Base-by-base conservation (phyloP, 1,140 invertebrate genomes). In the Apis laboriosa region DNA sequence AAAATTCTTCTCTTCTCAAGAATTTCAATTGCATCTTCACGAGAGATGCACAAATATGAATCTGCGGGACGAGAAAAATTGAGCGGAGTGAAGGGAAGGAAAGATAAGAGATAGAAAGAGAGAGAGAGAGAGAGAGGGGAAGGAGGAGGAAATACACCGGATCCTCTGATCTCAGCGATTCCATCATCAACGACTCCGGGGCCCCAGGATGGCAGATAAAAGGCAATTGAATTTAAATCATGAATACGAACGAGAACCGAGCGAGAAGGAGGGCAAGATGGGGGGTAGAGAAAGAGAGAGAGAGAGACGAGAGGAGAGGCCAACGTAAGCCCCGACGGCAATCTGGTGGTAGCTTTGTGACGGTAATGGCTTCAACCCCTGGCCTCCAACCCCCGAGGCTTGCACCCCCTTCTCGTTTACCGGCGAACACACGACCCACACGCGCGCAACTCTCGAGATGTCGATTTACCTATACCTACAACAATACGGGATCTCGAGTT, bases 161-260 rank as follows among this genome's bases (percentile, higher is more conserved):
- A 66, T 73, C 88, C 84, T 92, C 86, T 92, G 92, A 92, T 91
- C 90, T 92, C 89, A 78, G 89, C 88, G 89, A 92, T 88, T 92
- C 88, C 88, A 92, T 91, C 92, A 92, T 92, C 90, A 92, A 90
- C 88, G 88, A 89, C 90, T 92, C 86, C 53, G 80, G 91, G 84
- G 78, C 34, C 85, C 84, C 90, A 89, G 91, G 91, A 92, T 90
- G 86, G 89, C 92, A 92, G 93, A 94, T 94, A 93, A 94, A 94
- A 94, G 93, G 90, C 92, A 94, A 94, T 94, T 93, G 92, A 93
- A 93, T 94, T 94, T 93, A 92, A 94, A 94, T 94, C 92, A 94
- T 93, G 93, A 94, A 94, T 94, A 93, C 92, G 92, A 93, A 92
- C 90, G 91, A 24, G 24, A 93, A 91, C 89, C 89, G 88, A 91